Evolutionary conservation across 2,113 vertebrate species (phyloP).

Genomic region (Protobothrops flavoviridis): DNA sequence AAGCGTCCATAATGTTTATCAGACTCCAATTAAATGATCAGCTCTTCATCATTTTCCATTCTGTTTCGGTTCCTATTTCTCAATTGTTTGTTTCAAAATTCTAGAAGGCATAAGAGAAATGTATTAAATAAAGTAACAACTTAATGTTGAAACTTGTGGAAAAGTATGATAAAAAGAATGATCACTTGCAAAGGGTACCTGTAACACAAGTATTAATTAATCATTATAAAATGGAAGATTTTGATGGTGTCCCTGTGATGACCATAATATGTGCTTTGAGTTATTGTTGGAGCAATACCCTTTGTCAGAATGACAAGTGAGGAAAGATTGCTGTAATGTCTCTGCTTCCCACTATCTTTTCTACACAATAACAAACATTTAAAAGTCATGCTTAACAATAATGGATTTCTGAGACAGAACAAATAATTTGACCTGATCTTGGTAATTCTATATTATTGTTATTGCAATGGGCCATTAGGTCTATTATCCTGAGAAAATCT

Average conservation of each 20-base stretch:
- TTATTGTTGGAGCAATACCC: neutral
- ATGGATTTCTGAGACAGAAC: neutral
- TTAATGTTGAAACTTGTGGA: neutral
- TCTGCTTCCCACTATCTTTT: neutral
- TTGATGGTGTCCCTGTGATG: neutral
- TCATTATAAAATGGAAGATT: neutral
- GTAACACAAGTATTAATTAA: neutral
- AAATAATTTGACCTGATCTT: neutral
- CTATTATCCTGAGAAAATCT: too few relatives aligned
- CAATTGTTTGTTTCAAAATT: neutral
- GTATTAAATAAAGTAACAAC: neutral
- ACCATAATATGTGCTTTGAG: neutral
- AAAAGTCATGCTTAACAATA: neutral
- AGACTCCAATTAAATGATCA: neutral
- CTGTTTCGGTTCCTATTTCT: neutral
- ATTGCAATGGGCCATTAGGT: too few relatives aligned
- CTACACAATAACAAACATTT: neutral
- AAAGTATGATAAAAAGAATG: neutral
- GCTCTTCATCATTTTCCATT: neutral
- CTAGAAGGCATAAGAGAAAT: neutral
- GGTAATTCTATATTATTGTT: neutral
- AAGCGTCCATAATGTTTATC: neutral
- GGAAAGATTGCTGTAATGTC: neutral
- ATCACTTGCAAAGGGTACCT: neutral
- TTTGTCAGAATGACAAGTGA: neutral